phyloP scores from a whole-genome alignment of 2,888 invertebrate genomes.

The Entomobrya multifasciata region DNA sequence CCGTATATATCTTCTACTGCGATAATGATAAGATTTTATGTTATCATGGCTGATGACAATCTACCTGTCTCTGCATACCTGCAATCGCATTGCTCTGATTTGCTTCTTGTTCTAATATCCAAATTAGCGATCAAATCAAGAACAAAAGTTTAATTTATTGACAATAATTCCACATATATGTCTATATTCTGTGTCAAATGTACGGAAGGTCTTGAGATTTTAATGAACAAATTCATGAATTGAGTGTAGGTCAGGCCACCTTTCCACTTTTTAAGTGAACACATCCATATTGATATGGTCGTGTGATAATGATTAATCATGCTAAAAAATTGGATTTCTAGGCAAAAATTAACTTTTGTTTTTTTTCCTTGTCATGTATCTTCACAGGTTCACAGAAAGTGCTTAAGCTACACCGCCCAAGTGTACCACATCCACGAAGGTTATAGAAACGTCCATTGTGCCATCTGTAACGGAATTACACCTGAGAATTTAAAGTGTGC shows the following conservation, averaged over 20 bases:
- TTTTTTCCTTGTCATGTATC: neutral
- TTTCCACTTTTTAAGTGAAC: constrained; percentile 1
- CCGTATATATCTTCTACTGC: neutral
- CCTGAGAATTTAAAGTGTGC: constrained; percentile 80
- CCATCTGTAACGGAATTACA: constrained; percentile 82
- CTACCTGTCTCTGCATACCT: no score
- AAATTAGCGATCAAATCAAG: constrained; percentile 17
- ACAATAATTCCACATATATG: neutral
- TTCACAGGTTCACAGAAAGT: constrained; percentile 79
- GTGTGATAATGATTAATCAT: no score
- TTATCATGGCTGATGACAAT: no score
- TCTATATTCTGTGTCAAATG: constrained; percentile 8
- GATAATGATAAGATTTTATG: no score
- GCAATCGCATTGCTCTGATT: no score
- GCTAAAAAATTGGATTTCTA: neutral
- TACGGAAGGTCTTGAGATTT: constrained; percentile 37
- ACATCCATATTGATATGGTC: no score
- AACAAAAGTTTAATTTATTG: neutral
- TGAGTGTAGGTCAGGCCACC: neutral
- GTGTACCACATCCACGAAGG: constrained; percentile 81
- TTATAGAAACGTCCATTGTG: constrained; percentile 82
- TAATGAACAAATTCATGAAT: constrained; percentile 26
- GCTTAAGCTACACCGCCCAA: constrained; percentile 82
- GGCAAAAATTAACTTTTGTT: neutral
- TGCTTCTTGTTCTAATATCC: neutral